phyloP scores from a whole-genome alignment of 2,888 invertebrate genomes.

The Agriotes lineatus region DNA sequence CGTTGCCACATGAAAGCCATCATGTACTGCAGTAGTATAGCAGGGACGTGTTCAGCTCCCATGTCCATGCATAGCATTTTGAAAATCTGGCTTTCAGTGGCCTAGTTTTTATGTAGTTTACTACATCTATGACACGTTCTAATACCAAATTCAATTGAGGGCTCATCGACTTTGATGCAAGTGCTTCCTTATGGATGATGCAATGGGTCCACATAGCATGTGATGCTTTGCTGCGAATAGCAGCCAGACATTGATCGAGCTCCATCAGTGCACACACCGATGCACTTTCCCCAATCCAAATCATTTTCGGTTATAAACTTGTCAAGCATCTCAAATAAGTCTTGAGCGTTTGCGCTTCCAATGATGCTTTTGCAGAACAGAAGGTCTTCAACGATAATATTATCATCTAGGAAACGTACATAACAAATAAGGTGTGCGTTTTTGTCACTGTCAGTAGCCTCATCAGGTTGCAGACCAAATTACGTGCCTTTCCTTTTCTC shows the following conservation, averaged over 20 bases:
- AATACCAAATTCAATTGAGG: too few species aligned
- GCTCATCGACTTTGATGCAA: too few species aligned
- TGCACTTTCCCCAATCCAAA: conserved; percentile 25
- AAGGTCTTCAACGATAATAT: conserved; percentile 24
- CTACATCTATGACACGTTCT: too few species aligned
- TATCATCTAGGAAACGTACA: conserved; percentile 20
- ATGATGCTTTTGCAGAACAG: conserved; percentile 30
- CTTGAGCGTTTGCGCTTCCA: conserved; percentile 20
- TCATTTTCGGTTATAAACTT: conserved; percentile 42
- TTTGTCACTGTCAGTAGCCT: conserved; percentile 31
- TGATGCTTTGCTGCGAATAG: conserved; percentile 39
- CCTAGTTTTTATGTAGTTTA: too few species aligned
- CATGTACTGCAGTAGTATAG: too few species aligned
- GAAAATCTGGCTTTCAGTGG: too few species aligned
- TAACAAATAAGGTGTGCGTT: too few species aligned
- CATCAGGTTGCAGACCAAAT: conserved; percentile 27
- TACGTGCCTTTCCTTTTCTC: conserved; percentile 12
- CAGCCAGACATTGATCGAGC: background rate
- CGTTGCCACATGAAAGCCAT: too few species aligned
- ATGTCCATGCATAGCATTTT: too few species aligned
- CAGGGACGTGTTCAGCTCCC: too few species aligned
- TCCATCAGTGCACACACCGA: conserved; percentile 3
- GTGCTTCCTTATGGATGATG: conserved; percentile 28
- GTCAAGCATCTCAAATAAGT: conserved; percentile 42
- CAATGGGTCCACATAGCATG: conserved; percentile 42